Percentiles rank a stretch among this genome's conserved stretches.
Conservation (phyloP, 1,140 invertebrate genomes). For the Caenorhabditis tropicalis region DNA sequence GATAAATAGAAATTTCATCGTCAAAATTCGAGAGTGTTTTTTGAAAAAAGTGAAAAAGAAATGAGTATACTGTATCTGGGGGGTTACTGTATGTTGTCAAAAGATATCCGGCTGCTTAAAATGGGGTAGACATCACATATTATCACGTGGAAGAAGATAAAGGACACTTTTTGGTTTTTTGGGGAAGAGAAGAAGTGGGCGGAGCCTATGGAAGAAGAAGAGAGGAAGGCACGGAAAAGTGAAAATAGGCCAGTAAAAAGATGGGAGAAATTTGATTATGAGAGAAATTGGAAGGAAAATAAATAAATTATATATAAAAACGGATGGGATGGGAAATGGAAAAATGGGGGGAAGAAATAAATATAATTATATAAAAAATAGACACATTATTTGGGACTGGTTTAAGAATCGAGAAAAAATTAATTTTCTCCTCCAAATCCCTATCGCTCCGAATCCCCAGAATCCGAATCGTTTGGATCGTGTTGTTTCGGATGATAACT, state of each 20-base stretch:
- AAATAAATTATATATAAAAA: too few relatives aligned
- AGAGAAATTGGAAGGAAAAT: background rate
- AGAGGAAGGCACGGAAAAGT: too few relatives aligned
- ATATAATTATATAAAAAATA: background rate
- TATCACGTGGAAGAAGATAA: background rate
- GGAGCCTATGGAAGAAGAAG: background rate
- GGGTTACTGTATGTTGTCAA: background rate
- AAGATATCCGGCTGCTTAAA: background rate
- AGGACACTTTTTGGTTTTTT: background rate
- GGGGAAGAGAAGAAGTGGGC: background rate
- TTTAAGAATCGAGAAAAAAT: background rate
- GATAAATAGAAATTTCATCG: too few relatives aligned
- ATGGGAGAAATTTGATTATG: conserved; percentile 2
- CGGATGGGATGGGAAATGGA: background rate
- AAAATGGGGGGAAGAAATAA: background rate
- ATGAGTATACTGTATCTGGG: too few relatives aligned
- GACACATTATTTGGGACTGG: background rate
- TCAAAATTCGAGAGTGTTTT: too few relatives aligned
- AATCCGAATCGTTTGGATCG: conserved; percentile 14
- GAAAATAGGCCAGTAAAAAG: too few relatives aligned
- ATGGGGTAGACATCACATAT: background rate
- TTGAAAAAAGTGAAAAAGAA: too few relatives aligned
- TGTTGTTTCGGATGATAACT: conserved; percentile 27
- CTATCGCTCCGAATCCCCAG: background rate
- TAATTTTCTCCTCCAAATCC: too few relatives aligned